phyloP scores from a whole-genome alignment of 2,113 vertebrate species.

The Cebidichthys violaceus region DNA sequence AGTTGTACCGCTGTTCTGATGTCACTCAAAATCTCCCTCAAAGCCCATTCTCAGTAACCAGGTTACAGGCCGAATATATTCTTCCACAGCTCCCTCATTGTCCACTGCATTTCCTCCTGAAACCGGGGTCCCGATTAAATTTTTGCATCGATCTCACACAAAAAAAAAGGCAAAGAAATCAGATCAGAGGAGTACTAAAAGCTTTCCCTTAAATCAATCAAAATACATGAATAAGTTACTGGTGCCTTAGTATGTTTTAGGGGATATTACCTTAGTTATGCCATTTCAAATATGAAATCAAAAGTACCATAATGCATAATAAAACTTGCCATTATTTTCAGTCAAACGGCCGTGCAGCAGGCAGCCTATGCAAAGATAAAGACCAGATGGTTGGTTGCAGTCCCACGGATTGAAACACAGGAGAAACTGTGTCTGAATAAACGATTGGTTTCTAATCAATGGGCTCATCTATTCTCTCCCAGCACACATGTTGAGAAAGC shows the following conservation, averaged over 20 bases:
- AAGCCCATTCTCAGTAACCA: slow-evolving; percentile 80
- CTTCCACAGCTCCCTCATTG: slow-evolving; percentile 74
- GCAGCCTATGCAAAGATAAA: slow-evolving; percentile 42
- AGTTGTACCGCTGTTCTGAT: slow-evolving; percentile 59
- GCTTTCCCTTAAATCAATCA: slow-evolving; percentile 82
- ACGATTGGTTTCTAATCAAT: slow-evolving; percentile 45
- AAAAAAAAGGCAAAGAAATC: slow-evolving; percentile 77
- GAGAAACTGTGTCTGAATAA: slow-evolving; percentile 48
- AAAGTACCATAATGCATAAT: slow-evolving; percentile 60
- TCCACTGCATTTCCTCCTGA: slow-evolving; percentile 67
- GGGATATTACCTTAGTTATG: slow-evolving; percentile 71
- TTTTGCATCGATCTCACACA: slow-evolving; percentile 81
- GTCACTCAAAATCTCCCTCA: slow-evolving; percentile 78
- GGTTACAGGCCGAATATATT: slow-evolving; percentile 77
- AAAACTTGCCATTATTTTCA: slow-evolving; percentile 66
- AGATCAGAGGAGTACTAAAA: slow-evolving; percentile 82
- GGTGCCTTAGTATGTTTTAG: slow-evolving; percentile 71
- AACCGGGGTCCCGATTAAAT: slow-evolving; percentile 74
- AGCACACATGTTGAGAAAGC: slow-evolving; percentile 18
- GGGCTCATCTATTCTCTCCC: slow-evolving; percentile 24
- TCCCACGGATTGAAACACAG: slow-evolving; percentile 36
- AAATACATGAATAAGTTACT: slow-evolving; percentile 79
- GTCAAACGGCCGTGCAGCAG: slow-evolving; percentile 41
- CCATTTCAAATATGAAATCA: slow-evolving; percentile 72
- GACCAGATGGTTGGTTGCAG: slow-evolving; percentile 55